A percentile compares a stretch with the other conserved stretches of the same genome.
phyloP scores from a whole-genome alignment of 2,797 vertebrate genomes.

The Cichlasoma orientale region DNA sequence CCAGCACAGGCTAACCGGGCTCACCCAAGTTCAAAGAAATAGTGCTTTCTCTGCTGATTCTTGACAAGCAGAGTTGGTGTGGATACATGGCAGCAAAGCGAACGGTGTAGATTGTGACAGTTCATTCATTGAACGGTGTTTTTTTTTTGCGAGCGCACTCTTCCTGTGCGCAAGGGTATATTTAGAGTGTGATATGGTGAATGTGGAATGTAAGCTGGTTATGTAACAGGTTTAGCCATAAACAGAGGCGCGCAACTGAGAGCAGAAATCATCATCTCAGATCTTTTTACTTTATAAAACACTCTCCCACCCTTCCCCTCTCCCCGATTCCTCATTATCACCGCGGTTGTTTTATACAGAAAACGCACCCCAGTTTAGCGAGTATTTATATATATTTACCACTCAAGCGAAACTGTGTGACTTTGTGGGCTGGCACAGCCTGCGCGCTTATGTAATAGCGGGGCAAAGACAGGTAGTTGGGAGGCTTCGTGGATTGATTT shows the following conservation, averaged over 20 bases:
- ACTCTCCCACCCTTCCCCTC: background rate
- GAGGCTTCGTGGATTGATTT: constrained; percentile 72
- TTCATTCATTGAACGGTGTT: constrained; percentile 40
- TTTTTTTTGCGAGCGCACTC: constrained; percentile 28
- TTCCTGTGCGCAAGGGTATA: constrained; percentile 79
- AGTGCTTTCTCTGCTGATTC: constrained; percentile 43
- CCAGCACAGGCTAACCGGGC: constrained; percentile 74
- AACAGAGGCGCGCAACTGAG: constrained; percentile 84
- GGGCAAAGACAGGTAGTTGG: constrained; percentile 74
- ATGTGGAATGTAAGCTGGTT: constrained; percentile 95
- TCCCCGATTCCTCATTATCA: background rate
- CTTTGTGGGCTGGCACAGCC: constrained; percentile 71
- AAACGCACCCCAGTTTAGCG: background rate
- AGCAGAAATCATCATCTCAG: constrained; percentile 65
- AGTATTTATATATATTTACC: constrained; percentile 8
- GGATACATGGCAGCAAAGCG: constrained; percentile 1
- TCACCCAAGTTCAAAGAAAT: constrained; percentile 85
- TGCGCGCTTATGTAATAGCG: constrained; percentile 82
- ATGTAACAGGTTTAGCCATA: constrained; percentile 98
- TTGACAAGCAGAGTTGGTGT: constrained; percentile 13
- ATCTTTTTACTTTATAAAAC: constrained; percentile 43
- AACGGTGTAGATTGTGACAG: constrained; percentile 29
- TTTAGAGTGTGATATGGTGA: constrained; percentile 92
- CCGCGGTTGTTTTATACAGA: background rate
- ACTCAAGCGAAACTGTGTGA: constrained; percentile 59